Percentiles rank a stretch among this genome's conserved stretches.
Evolutionary conservation across 2,113 vertebrate species (phyloP).

Genomic region (Pycnonotus jocosus): DNA sequence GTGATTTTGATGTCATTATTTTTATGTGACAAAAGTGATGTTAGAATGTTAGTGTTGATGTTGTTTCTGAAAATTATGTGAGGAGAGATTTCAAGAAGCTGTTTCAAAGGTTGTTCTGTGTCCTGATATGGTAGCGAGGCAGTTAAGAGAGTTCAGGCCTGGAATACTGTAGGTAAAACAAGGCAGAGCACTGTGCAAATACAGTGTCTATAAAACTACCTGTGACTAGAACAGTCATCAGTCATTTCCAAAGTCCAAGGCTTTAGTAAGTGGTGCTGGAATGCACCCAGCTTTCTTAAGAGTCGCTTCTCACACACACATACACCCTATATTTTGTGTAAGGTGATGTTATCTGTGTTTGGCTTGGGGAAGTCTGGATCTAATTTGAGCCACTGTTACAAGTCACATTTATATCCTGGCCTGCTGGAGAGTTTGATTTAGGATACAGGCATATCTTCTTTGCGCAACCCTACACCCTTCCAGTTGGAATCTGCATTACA

Average conservation of each 20-base stretch:
- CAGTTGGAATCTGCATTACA: conserved; percentile 56
- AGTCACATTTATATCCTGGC: conserved; percentile 60
- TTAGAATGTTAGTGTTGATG: not conserved
- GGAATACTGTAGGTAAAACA: not conserved
- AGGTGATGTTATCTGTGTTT: conserved; percentile 56
- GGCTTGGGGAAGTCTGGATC: conserved; percentile 58
- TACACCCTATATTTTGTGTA: conserved; percentile 6
- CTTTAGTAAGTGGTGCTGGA: not conserved
- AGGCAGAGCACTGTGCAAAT: conserved; percentile 21
- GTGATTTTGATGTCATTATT: not conserved
- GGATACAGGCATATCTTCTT: conserved; percentile 33
- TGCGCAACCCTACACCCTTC: conserved; percentile 44
- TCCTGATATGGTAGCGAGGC: not conserved
- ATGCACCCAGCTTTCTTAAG: not conserved
- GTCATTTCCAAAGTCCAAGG: conserved; percentile 40
- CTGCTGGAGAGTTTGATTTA: conserved; percentile 66
- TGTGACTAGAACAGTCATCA: not conserved
- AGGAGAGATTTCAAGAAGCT: not conserved
- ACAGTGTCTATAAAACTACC: not conserved
- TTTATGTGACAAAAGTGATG: not conserved
- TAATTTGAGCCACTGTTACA: conserved; percentile 66
- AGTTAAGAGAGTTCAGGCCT: not conserved
- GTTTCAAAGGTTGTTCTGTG: not conserved
- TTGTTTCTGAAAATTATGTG: not conserved
- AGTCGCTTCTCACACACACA: not conserved